Conservation (phyloP, 1,140 invertebrate genomes). For the Leptopilina boulardi region DNA sequence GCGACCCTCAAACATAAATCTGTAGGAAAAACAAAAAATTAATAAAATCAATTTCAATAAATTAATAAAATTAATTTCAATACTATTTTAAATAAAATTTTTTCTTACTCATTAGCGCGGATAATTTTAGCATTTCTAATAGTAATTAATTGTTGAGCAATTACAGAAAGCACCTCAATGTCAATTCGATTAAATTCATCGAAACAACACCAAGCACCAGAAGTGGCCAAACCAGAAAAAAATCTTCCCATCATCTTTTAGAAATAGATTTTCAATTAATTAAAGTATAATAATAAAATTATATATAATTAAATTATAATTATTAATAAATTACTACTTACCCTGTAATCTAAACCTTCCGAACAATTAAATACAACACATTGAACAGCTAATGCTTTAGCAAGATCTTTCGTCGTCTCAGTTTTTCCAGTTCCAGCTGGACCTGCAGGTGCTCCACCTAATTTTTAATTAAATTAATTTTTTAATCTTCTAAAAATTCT, state of each 20-base stretch:
- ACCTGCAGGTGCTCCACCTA: conserved; percentile 89
- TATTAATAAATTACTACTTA: conserved; percentile 39
- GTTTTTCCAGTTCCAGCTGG: conserved; percentile 96
- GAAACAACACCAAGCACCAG: conserved; percentile 94
- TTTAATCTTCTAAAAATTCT: neutral
- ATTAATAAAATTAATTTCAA: neutral
- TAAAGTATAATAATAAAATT: too few relatives aligned
- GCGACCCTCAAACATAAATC: conserved; percentile 93
- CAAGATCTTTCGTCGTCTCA: conserved; percentile 94
- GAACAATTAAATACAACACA: conserved; percentile 95
- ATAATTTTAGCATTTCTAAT: conserved; percentile 85
- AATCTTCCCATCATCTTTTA: conserved; percentile 89
- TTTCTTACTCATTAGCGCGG: conserved; percentile 78
- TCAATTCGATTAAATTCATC: conserved; percentile 95
- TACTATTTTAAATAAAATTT: conserved; percentile 16
- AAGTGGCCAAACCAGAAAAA: conserved; percentile 90
- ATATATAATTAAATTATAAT: too few relatives aligned
- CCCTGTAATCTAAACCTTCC: conserved; percentile 87
- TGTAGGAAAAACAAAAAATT: conserved; percentile 54
- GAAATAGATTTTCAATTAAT: neutral
- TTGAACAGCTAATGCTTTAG: conserved; percentile 90
- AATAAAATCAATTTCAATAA: too few relatives aligned
- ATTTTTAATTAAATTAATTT: conserved; percentile 24
- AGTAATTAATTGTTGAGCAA: conserved; percentile 88
- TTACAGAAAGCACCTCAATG: conserved; percentile 93